Percentiles rank a stretch among this genome's conserved stretches.
These are phyloP conservation scores for Polypterus bichir DNA, from an alignment of 2,113 vertebrate genomes.

Conservation along the genomic window DNA sequence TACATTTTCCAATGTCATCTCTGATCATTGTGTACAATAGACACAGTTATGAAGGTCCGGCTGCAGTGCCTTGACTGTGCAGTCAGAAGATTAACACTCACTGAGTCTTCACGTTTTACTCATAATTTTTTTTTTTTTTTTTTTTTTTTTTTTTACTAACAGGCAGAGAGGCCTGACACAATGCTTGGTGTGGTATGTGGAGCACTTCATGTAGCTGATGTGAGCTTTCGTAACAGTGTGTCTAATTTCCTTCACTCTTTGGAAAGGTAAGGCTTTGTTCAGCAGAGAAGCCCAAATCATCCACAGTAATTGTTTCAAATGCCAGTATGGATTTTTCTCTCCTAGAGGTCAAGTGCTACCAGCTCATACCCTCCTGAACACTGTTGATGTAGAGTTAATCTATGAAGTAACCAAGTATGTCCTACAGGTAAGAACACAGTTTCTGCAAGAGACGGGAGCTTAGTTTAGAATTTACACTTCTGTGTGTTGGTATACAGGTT, in stretches of 20 bases:
- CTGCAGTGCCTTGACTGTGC: no score
- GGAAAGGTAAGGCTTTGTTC: conserved; percentile 63
- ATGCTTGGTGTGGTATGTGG: conserved; percentile 92
- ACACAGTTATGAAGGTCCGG: no score
- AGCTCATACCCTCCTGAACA: conserved; percentile 88
- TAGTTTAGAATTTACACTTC: no score
- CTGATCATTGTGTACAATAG: no score
- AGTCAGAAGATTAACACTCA: no score
- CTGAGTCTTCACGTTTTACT: no score
- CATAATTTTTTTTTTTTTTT: no score
- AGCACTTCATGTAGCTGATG: conserved; percentile 89
- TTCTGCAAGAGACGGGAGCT: no score
- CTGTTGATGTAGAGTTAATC: conserved; percentile 88
- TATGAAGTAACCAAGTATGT: conserved; percentile 89
- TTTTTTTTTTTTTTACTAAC: background rate
- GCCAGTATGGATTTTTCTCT: conserved; percentile 18
- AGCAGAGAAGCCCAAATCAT: background rate
- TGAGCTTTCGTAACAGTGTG: conserved; percentile 81
- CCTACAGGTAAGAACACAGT: conserved; percentile 54
- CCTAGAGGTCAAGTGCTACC: conserved; percentile 86
- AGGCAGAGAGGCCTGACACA: conserved; percentile 93
- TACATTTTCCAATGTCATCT: no score
- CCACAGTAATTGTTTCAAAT: background rate
- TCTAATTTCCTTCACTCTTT: conserved; percentile 95
- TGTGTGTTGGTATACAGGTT: no score